Evolutionary conservation across 2,797 vertebrate genomes (phyloP).

Genomic region (Chloroceryle inda): DNA sequence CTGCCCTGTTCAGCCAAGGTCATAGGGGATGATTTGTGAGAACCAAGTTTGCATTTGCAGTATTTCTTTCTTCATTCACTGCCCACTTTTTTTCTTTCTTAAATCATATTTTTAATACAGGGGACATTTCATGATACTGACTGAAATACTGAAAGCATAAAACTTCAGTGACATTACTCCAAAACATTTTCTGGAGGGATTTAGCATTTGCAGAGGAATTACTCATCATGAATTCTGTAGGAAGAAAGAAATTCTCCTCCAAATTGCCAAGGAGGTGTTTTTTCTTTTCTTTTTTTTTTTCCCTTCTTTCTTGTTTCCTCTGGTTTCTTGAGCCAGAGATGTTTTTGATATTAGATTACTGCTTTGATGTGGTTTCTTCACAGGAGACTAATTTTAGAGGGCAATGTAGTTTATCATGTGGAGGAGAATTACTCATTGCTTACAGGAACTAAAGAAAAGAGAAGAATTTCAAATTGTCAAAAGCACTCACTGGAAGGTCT

Average conservation of each 20-base stretch:
- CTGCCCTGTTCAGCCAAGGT: not conserved
- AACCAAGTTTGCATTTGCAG: not conserved
- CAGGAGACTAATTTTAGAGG: constrained; percentile 50
- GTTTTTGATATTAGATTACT: constrained; percentile 57
- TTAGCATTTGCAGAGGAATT: constrained; percentile 60
- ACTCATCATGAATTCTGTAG: constrained; percentile 41
- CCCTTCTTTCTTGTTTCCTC: constrained; percentile 10
- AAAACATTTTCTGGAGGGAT: not conserved
- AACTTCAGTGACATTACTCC: not conserved
- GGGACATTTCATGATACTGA: not conserved
- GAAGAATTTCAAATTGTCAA: constrained; percentile 45
- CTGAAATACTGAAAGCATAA: not conserved
- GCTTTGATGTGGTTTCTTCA: constrained; percentile 56
- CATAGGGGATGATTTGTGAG: not conserved
- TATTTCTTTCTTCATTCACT: not conserved
- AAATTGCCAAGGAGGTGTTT: constrained; percentile 16
- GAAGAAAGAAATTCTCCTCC: constrained; percentile 53
- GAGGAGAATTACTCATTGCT: constrained; percentile 56
- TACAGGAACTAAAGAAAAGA: constrained; percentile 22
- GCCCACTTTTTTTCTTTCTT: not conserved
- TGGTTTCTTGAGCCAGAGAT: constrained; percentile 34
- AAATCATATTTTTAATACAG: not conserved
- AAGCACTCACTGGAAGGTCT: not conserved
- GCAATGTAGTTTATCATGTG: constrained; percentile 40
- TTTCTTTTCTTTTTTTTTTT: not conserved